Evolutionary conservation across 2,113 vertebrate species (phyloP), one percentile per base, ranked within the genome.

Genomic region (Protobothrops flavoviridis): DNA sequence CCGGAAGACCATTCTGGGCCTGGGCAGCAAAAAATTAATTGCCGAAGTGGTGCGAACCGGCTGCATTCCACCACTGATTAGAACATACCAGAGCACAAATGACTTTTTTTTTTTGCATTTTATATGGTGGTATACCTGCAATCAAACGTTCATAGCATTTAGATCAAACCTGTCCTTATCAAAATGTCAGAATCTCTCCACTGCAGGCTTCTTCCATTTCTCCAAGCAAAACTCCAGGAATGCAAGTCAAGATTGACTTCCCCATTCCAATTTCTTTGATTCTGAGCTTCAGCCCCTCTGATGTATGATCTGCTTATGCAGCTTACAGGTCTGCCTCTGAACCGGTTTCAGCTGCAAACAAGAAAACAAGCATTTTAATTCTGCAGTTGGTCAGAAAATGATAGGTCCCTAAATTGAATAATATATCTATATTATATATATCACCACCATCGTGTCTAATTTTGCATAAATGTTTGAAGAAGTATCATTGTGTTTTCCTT

Each of bases 341-440:
- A 74, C 92, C 23, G 53, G 85, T 94, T 94, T 90, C 24, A 0
- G 91, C 3, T 94, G 94, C 53, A 93, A 93, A 89, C 0, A 0
- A 94, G 85, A 93, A 94, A 93, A 64, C 2, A 89, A 61, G 3
- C 91, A 45, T 94, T 92, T 95, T 91, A 92, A 95, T 95, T 57
- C 1, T 53, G 50, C 33, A 29, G 0, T 91, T 96, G 94, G 61
- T 69, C 88, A 29, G 5, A 33, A 94, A 95, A 93, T 93, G 2
- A 53, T 45, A 33, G 0, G 0, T 85, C 33, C n/a, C 64, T 48
- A 87, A 91, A 33, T n/a, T 94, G 33, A 45, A 43, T 92, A 89
- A 89, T 56, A 81, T 88, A 10, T 88, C 88, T 13, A 85, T 86
- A 13, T 69, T 69, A 69, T 69, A 15, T 69, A n/a, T 91, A 85